phyloP scores from a whole-genome alignment of 2,888 invertebrate genomes.

The Strigamia crassipes region DNA sequence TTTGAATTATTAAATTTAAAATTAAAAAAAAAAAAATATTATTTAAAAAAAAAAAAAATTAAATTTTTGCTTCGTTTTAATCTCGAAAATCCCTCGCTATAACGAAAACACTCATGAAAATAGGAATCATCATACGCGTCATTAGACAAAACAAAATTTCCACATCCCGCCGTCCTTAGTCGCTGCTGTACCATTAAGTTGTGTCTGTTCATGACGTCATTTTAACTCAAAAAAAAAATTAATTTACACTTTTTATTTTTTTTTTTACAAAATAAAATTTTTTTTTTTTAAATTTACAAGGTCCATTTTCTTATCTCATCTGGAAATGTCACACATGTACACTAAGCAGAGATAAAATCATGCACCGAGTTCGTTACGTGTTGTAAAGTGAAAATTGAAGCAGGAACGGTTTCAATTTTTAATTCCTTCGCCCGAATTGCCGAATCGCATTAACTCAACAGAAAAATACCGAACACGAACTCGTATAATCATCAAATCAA shows the following conservation, averaged over 20 bases:
- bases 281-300: too few species aligned
- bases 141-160: background rate
- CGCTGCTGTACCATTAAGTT: background rate
- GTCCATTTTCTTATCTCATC: background rate
- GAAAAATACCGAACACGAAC: background rate
- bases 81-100: background rate
- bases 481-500: background rate
- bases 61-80: background rate
- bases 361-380: background rate
- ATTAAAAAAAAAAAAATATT: background rate
- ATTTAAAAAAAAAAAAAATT: background rate
- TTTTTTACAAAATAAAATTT: too few species aligned
- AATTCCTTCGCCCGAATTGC: background rate
- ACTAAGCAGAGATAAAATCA: background rate
- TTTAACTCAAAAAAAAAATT: background rate
- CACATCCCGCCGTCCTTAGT: background rate
- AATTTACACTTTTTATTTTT: background rate
- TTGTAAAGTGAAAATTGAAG: background rate
- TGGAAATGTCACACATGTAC: background rate
- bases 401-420: background rate
- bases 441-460: too few species aligned
- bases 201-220: background rate
- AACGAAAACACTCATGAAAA: background rate
- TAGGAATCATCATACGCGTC: background rate
- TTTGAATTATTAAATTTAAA: background rate